phyloP scores from a whole-genome alignment of 2,888 invertebrate species.

The Byasa hedistus region DNA sequence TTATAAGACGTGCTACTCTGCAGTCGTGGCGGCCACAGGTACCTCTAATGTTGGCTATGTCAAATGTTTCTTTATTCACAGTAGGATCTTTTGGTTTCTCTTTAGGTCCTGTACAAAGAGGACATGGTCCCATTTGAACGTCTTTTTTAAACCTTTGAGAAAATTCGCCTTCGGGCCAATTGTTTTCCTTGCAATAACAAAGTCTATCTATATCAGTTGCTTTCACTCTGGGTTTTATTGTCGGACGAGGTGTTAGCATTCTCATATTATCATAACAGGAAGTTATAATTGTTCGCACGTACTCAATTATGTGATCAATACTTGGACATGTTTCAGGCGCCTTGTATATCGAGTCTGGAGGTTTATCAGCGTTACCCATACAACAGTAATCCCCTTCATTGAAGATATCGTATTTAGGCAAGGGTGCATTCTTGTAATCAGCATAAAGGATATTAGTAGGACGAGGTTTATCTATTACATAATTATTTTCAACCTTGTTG shows the following conservation, averaged over 20 bases:
- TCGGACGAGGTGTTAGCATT: slow-evolving; percentile 68
- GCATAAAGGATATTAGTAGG: slow-evolving; percentile 54
- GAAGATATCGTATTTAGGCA: slow-evolving; percentile 62
- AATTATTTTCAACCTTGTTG: slow-evolving; percentile 58
- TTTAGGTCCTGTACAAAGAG: slow-evolving; percentile 56
- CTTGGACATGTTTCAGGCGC: slow-evolving; percentile 66
- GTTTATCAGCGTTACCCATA: slow-evolving; percentile 62
- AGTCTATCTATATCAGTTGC: slow-evolving; percentile 70
- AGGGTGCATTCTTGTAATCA: slow-evolving; percentile 66
- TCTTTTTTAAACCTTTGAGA: slow-evolving; percentile 63
- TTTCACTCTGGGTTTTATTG: slow-evolving; percentile 63
- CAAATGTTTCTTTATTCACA: slow-evolving; percentile 49
- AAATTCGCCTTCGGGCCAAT: slow-evolving; percentile 61
- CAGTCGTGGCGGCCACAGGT: slow-evolving; percentile 71
- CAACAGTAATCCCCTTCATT: slow-evolving; percentile 68
- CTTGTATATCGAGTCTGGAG: slow-evolving; percentile 62
- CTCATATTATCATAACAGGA: slow-evolving; percentile 75
- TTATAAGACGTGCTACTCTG: slow-evolving; percentile 65
- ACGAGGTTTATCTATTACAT: slow-evolving; percentile 50
- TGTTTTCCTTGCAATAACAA: slow-evolving; percentile 66
- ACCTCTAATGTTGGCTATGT: slow-evolving; percentile 68
- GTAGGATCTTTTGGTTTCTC: slow-evolving; percentile 40
- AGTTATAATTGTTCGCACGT: slow-evolving; percentile 66
- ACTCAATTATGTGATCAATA: slow-evolving; percentile 65
- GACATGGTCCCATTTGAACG: slow-evolving; percentile 58